Conservation (phyloP, 2,797 vertebrate genomes). For the Acropternis orthonyx region DNA sequence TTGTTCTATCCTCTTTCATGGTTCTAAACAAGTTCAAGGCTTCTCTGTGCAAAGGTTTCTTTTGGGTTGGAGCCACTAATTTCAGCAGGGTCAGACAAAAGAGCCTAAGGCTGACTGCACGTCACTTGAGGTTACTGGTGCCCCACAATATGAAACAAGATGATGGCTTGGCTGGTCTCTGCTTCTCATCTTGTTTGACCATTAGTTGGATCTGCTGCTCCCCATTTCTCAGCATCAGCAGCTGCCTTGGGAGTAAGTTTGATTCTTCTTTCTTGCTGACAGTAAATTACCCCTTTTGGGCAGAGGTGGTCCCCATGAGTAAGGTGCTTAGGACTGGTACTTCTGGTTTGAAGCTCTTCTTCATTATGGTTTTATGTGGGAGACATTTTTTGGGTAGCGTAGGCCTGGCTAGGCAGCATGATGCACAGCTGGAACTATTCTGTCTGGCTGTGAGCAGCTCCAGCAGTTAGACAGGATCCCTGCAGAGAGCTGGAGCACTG, state of each 20-base stretch:
- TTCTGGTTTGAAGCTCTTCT: neutral
- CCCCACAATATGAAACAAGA: neutral
- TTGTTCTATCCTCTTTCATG: neutral
- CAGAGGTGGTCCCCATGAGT: neutral
- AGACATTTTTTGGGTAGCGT: neutral
- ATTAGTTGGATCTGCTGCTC: neutral
- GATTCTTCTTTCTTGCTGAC: neutral
- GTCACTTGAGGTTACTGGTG: neutral
- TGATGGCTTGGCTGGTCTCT: neutral
- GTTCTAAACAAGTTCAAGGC: neutral
- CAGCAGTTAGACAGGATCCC: slow-evolving; percentile 50
- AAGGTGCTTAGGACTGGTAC: neutral
- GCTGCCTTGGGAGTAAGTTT: neutral
- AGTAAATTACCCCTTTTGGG: neutral
- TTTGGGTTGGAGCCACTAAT: neutral
- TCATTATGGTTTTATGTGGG: neutral
- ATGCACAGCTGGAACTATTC: slow-evolving; percentile 30
- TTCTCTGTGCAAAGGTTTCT: neutral
- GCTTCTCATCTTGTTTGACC: neutral
- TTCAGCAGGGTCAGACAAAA: neutral
- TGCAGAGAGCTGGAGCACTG: slow-evolving; percentile 31
- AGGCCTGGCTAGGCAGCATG: neutral
- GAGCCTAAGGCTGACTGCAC: neutral
- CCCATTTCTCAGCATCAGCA: neutral
- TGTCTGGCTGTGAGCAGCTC: slow-evolving; percentile 16